phyloP scores from a whole-genome alignment of 2,888 invertebrate species.

The Hirtodrosophila alboralis region DNA sequence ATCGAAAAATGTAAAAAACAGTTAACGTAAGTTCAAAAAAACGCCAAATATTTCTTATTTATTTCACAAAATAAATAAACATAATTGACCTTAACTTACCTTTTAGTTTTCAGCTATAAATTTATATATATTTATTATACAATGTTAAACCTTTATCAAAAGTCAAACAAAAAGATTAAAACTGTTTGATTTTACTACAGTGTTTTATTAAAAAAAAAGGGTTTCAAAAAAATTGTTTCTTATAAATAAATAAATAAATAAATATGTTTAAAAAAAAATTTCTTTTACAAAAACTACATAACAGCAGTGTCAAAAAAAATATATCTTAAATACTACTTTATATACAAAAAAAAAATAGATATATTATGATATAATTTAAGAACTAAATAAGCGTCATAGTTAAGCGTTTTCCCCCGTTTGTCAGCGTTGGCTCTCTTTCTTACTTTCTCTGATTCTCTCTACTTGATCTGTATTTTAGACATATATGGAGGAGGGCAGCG shows the following conservation, averaged over 20 bases:
- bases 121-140: no score
- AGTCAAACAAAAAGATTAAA: not conserved
- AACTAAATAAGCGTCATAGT: constrained; percentile 82
- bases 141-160: no score
- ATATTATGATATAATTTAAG: constrained; percentile 49
- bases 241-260: constrained; percentile 36
- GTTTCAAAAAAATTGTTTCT: constrained; percentile 29
- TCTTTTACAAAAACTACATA: constrained; percentile 72
- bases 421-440: constrained; percentile 63
- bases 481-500: constrained; percentile 82
- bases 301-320: constrained; percentile 71
- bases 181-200: constrained; percentile 42
- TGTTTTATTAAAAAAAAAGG: constrained; percentile 54
- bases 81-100: no score
- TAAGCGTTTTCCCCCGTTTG: constrained; percentile 82
- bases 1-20: no score
- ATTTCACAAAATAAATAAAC: no score
- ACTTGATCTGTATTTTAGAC: constrained; percentile 50
- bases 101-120: no score
- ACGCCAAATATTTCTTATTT: no score
- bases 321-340: constrained; percentile 20
- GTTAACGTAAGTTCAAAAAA: no score
- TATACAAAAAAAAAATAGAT: constrained; percentile 31
- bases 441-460: not conserved
- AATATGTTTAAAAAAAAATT: constrained; percentile 56